These are phyloP conservation scores for Scalopus aquaticus DNA, from an alignment of 2,113 vertebrate genomes.

Conservation along the genomic window DNA sequence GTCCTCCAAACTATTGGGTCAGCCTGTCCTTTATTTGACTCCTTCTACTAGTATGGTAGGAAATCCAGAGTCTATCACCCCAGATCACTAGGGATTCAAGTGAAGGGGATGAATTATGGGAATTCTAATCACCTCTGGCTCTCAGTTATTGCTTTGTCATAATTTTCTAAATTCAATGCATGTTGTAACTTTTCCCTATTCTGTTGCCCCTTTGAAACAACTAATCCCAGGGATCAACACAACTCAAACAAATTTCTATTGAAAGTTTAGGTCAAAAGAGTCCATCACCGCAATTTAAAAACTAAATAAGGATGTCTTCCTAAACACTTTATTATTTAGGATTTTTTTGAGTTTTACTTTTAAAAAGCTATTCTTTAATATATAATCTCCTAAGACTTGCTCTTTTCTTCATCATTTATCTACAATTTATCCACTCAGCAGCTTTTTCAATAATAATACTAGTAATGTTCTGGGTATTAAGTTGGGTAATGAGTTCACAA, in stretches of 20 bases:
- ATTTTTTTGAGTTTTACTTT: background rate
- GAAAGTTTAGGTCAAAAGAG: background rate
- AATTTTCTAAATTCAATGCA: background rate
- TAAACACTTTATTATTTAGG: background rate
- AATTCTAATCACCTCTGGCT: background rate
- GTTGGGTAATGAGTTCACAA: background rate
- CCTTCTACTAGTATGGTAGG: background rate
- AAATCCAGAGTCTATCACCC: background rate
- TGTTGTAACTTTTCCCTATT: background rate
- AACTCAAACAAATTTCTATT: background rate
- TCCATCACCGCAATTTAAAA: background rate
- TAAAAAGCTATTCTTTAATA: background rate
- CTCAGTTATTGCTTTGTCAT: background rate
- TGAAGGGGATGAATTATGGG: background rate
- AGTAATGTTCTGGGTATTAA: background rate
- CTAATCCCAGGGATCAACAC: background rate
- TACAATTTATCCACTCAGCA: background rate
- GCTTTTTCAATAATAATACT: background rate
- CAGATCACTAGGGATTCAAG: background rate
- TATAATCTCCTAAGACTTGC: background rate
- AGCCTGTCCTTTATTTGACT: background rate
- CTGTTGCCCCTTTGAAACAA: background rate
- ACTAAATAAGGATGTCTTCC: background rate
- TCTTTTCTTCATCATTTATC: background rate
- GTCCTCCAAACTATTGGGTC: background rate